Base-by-base conservation (phyloP, 2,888 invertebrate genomes). In the Coremacera marginata region DNA sequence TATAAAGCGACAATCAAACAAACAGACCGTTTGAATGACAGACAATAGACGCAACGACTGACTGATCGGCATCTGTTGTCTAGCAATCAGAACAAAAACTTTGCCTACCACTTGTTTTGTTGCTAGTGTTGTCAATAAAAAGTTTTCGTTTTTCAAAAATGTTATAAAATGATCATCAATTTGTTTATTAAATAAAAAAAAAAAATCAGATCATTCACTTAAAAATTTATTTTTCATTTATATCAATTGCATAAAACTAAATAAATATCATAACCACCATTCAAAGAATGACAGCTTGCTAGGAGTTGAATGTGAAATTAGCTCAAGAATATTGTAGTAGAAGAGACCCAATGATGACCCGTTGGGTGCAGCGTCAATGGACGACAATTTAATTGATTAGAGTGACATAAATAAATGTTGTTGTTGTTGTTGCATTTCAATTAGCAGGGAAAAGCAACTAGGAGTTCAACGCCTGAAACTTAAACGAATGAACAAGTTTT, bases 361-460 rank as follows among this genome's bases (percentile, higher is more conserved):
- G 79, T 82, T 82, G 44, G 49, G 82, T 79, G 78, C 83, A 84
- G 81, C 82, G 83, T 80, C 55, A 80, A 82, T 81, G 79, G 84
- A 80, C 77, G 80, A 77, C 84, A 85, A 82, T 81, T 81, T 82
- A 82, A 84, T 84, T 77, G 63, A 65, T 52, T 79, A 77, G 76
- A 71, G 60, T 71, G 71, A 71, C 60, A 71, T 25, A 22, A 57
- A 57, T 71, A 22, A 55, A 22, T 44, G 60, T 34, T 44, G n/a
- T 37, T 34, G n/a, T 37, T 34, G 27, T 34, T 11, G 3, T 62
- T 73, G 62, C 63, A 62, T 62, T 25, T 74, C 65, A 63, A 74
- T 63, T 63, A 19, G 22, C 1, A 7, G 37, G 34, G 63, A 44
- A 44, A 44, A 44, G 1, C 44, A 44, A 44, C 44, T 2, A 44